Evolutionary conservation across 2,888 invertebrate genomes (phyloP).

Genomic region (Andrena camellia): DNA sequence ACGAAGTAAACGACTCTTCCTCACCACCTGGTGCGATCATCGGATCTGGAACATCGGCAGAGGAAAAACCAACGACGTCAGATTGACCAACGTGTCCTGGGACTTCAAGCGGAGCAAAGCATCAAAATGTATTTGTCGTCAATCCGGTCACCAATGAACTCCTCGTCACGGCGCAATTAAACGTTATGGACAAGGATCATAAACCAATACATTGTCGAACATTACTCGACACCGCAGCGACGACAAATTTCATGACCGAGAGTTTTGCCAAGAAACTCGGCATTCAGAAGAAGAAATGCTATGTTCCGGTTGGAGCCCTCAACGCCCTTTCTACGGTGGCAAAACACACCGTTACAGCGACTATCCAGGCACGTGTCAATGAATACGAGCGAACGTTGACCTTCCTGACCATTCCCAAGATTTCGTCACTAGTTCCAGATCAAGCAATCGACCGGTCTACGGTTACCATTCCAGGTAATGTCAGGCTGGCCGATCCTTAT

Average conservation of each 20-base stretch:
- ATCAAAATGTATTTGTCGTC: background rate
- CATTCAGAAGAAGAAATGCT: no score
- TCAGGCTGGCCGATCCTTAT: background rate
- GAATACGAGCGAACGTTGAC: background rate
- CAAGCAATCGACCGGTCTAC: background rate
- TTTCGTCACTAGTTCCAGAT: background rate
- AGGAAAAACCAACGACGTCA: background rate
- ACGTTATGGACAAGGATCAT: background rate
- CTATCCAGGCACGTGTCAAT: background rate
- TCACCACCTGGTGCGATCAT: background rate
- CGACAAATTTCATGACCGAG: no score
- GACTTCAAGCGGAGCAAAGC: background rate
- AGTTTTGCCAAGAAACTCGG: no score
- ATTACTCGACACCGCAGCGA: background rate
- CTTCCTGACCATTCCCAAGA: background rate
- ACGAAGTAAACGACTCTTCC: background rate
- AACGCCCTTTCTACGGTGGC: background rate
- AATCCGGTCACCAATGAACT: background rate
- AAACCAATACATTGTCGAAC: background rate
- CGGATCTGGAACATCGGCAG: background rate
- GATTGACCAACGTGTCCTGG: background rate
- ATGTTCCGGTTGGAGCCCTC: background rate
- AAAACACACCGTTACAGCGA: background rate
- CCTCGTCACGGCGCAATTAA: background rate
- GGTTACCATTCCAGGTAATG: background rate